Conservation (phyloP, 1,140 invertebrate genomes). For the Colletes gigas region DNA sequence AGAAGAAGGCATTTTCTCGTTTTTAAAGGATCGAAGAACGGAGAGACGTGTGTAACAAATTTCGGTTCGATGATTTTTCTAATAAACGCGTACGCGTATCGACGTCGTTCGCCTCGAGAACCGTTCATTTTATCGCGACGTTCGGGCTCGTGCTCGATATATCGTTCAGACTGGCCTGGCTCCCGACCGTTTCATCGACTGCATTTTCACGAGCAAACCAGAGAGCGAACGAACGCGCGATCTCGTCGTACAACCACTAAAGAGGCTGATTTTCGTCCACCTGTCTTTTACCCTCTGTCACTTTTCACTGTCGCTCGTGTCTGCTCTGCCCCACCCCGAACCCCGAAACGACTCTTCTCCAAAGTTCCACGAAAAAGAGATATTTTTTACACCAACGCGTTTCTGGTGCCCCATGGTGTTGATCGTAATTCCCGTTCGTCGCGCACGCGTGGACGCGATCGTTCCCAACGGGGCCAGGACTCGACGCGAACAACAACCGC, state of each 20-base stretch:
- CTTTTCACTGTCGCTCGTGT: constrained; percentile 16
- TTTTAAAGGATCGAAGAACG: constrained; percentile 32
- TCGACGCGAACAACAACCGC: not conserved
- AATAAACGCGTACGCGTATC: too few relatives aligned
- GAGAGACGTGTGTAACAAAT: not conserved
- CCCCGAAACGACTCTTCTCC: constrained; percentile 6
- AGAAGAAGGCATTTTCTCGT: constrained; percentile 19
- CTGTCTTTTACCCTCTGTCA: constrained; percentile 17
- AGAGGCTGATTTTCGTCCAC: constrained; percentile 30
- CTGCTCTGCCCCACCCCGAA: constrained; percentile 3
- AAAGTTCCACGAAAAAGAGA: constrained; percentile 32
- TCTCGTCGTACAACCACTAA: constrained; percentile 19
- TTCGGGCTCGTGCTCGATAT: not conserved
- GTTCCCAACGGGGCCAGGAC: not conserved
- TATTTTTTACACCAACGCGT: constrained; percentile 65
- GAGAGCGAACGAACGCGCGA: constrained; percentile 1
- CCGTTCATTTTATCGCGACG: not conserved
- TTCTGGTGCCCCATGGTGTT: constrained; percentile 49
- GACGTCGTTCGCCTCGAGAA: not conserved
- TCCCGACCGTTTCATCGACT: constrained; percentile 25
- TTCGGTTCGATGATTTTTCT: not conserved
- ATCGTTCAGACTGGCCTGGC: constrained; percentile 21
- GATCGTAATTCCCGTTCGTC: constrained; percentile 61
- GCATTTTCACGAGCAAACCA: constrained; percentile 8
- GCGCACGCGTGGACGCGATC: not conserved